Evolutionary conservation across 2,113 vertebrate species (phyloP).

Genomic region (Danionella cerebrum): DNA sequence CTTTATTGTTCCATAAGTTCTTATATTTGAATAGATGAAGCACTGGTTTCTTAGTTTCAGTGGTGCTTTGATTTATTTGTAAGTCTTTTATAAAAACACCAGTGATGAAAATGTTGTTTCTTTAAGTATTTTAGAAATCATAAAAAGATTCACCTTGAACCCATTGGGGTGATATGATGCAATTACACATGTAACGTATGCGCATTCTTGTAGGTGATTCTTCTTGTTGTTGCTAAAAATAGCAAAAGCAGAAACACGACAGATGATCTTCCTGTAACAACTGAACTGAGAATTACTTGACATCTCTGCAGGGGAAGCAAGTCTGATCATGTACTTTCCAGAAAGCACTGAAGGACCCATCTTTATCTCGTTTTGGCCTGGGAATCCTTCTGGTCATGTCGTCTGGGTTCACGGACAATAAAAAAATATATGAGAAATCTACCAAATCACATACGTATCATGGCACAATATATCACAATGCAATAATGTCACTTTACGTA

Average conservation of each 20-base stretch:
- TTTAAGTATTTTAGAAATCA: too few relatives aligned
- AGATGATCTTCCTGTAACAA: neutral
- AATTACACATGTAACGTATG: too few relatives aligned
- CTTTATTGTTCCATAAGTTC: too few relatives aligned
- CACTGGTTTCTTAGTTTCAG: too few relatives aligned
- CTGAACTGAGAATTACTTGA: neutral
- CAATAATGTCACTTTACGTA: too few relatives aligned
- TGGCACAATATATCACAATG: neutral
- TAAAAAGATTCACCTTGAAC: neutral
- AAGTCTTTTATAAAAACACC: too few relatives aligned
- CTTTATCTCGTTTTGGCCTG: neutral
- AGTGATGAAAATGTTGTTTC: too few relatives aligned
- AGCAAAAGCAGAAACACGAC: neutral
- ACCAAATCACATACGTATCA: neutral
- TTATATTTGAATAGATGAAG: too few relatives aligned
- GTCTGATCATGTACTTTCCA: conserved; percentile 15
- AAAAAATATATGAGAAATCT: neutral
- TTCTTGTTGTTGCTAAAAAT: neutral
- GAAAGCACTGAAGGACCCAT: neutral
- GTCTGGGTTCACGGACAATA: neutral
- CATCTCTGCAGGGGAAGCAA: neutral
- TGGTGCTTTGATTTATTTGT: too few relatives aligned
- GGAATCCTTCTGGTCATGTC: neutral
- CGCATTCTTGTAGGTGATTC: too few relatives aligned
- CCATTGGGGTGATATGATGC: too few relatives aligned